Evolutionary conservation across 2,113 vertebrate species (phyloP).

Genomic region (Pardalotus punctatus): DNA sequence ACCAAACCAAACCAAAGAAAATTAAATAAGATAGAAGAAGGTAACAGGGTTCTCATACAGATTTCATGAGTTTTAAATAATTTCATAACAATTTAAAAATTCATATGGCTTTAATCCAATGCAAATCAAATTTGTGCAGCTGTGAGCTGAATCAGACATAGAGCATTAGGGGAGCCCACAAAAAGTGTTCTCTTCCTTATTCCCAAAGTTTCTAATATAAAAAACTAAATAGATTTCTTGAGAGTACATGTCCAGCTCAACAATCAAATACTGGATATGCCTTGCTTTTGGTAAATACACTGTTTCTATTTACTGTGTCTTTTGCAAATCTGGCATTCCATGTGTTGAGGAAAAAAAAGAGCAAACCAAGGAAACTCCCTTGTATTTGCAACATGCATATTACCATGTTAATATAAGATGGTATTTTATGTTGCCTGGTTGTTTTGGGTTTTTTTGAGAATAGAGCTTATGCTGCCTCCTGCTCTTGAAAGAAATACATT

Average conservation of each 20-base stretch:
- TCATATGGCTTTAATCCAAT: neutral
- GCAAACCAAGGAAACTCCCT: neutral
- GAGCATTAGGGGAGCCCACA: neutral
- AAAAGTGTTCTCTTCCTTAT: neutral
- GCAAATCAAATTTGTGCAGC: neutral
- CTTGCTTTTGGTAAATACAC: neutral
- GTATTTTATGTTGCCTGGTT: neutral
- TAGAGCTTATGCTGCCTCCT: neutral
- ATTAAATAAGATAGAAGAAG: neutral
- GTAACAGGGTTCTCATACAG: neutral
- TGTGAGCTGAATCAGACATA: neutral
- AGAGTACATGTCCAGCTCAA: neutral
- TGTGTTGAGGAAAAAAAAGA: neutral
- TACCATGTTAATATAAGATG: fast-evolving
- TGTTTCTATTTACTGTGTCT: neutral
- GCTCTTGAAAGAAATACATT: neutral
- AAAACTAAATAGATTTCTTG: neutral
- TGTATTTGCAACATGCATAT: neutral
- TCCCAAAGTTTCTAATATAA: neutral
- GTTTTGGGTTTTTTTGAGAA: neutral
- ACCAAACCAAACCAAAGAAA: neutral
- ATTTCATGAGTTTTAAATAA: neutral
- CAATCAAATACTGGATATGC: neutral
- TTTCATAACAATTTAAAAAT: neutral
- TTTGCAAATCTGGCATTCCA: neutral